These are phyloP conservation scores for Esox lucius DNA, from an alignment of 2,797 vertebrate species.

Conservation along the genomic window DNA sequence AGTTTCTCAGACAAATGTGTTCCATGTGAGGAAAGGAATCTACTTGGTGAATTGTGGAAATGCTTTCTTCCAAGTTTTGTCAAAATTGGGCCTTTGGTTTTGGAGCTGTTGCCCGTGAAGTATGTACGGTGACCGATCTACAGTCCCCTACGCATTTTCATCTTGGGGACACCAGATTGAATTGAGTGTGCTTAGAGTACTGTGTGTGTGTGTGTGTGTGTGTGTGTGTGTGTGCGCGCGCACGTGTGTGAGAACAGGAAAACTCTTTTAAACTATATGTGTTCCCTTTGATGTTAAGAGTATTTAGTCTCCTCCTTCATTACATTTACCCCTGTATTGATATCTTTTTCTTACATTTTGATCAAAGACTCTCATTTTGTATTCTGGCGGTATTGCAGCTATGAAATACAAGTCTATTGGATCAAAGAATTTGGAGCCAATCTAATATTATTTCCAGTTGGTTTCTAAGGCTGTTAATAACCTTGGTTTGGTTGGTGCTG, in stretches of 20 bases:
- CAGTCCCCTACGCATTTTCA: neutral
- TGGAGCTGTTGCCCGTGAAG: too few species aligned
- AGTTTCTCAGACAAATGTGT: too few species aligned
- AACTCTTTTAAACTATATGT: neutral
- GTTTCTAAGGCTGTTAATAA: constrained; percentile 33
- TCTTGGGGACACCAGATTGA: neutral
- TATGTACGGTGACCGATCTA: too few species aligned
- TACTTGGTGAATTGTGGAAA: too few species aligned
- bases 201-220: constrained; percentile 8
- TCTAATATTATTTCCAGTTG: constrained; percentile 6
- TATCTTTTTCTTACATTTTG: constrained; percentile 24
- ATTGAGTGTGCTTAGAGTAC: neutral
- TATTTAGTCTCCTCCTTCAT: constrained; percentile 31
- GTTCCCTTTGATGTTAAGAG: constrained; percentile 47
- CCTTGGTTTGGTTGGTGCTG: neutral
- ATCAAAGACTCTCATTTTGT: neutral
- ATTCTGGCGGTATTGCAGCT: constrained; percentile 30
- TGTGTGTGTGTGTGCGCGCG: neutral
- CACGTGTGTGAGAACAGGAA: neutral
- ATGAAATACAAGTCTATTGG: constrained; percentile 43
- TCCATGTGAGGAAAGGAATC: too few species aligned
- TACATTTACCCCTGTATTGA: constrained; percentile 43
- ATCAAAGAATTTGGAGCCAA: constrained; percentile 43
- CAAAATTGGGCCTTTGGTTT: too few species aligned
- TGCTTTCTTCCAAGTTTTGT: too few species aligned